phyloP scores from a whole-genome alignment of 1,140 invertebrate species.

The Steinernema feltiae region DNA sequence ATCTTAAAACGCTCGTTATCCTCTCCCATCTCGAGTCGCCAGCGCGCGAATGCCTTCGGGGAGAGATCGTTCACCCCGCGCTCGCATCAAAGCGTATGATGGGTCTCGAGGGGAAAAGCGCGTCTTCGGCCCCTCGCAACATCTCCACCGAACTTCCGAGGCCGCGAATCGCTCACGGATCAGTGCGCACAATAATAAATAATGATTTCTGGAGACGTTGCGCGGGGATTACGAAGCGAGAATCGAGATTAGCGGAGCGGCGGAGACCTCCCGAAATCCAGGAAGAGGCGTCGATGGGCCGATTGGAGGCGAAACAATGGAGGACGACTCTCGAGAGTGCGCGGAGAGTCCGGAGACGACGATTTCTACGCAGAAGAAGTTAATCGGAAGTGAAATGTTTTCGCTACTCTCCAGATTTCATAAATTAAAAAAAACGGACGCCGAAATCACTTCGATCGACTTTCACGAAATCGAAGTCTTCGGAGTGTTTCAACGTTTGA shows the following conservation, averaged over 20 bases:
- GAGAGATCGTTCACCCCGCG: background rate
- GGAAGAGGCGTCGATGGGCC: background rate
- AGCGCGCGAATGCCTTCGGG: conserved; percentile 9
- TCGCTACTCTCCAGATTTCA: background rate
- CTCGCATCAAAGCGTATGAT: background rate
- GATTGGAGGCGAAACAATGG: background rate
- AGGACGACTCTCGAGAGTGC: background rate
- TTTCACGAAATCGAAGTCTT: background rate
- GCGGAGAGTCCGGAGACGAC: too few species aligned
- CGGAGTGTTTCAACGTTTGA: background rate
- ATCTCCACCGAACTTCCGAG: background rate
- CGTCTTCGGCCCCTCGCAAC: background rate
- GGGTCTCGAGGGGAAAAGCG: background rate
- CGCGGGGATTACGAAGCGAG: background rate
- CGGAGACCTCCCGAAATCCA: background rate
- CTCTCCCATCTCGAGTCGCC: background rate
- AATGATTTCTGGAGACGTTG: background rate
- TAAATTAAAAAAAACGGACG: background rate
- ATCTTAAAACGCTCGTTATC: background rate
- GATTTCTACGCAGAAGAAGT: too few species aligned
- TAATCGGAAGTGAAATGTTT: too few species aligned
- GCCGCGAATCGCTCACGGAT: background rate
- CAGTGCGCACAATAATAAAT: background rate
- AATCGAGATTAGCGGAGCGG: background rate
- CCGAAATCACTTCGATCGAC: background rate